Conservation (phyloP, 1,140 invertebrate species). For the Lasioglossum albipes region DNA sequence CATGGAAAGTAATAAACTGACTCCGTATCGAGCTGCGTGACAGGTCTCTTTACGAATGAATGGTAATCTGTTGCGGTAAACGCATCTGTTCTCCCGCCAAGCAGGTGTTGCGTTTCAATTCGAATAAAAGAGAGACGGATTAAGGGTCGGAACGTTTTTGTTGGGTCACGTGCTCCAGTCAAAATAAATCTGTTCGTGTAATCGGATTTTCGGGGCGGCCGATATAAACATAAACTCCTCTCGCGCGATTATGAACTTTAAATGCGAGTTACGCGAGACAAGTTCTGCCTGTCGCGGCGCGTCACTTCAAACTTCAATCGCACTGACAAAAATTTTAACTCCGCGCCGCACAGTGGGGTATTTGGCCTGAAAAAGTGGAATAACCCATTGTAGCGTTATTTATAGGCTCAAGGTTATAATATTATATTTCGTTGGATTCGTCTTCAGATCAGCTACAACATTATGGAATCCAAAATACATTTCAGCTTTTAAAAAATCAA, state of each 20-base stretch:
- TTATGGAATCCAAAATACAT: too few relatives aligned
- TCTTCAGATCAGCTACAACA: too few relatives aligned
- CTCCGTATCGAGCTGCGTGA: constrained; percentile 37
- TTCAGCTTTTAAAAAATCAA: too few relatives aligned
- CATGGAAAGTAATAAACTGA: constrained; percentile 62
- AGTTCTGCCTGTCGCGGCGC: not conserved
- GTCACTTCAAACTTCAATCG: not conserved
- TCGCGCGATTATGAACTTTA: constrained; percentile 54
- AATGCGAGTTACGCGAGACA: not conserved
- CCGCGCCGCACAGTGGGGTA: too few relatives aligned
- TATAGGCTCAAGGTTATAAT: too few relatives aligned
- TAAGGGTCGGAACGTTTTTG: constrained; percentile 74
- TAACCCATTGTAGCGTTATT: too few relatives aligned
- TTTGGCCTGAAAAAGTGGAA: too few relatives aligned
- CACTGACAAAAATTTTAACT: too few relatives aligned
- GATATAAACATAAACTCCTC: constrained; percentile 44
- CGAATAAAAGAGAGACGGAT: constrained; percentile 71
- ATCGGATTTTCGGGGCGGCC: constrained; percentile 67
- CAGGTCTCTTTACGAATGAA: constrained; percentile 46
- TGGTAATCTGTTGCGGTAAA: constrained; percentile 52
- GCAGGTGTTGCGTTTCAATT: constrained; percentile 72
- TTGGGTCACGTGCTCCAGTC: constrained; percentile 76
- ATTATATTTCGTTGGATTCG: too few relatives aligned
- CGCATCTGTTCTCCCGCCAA: constrained; percentile 62
- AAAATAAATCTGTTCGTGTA: constrained; percentile 75